Evolutionary conservation across 2,113 vertebrate genomes (phyloP).

Genomic region (Pachycephala philippinensis): DNA sequence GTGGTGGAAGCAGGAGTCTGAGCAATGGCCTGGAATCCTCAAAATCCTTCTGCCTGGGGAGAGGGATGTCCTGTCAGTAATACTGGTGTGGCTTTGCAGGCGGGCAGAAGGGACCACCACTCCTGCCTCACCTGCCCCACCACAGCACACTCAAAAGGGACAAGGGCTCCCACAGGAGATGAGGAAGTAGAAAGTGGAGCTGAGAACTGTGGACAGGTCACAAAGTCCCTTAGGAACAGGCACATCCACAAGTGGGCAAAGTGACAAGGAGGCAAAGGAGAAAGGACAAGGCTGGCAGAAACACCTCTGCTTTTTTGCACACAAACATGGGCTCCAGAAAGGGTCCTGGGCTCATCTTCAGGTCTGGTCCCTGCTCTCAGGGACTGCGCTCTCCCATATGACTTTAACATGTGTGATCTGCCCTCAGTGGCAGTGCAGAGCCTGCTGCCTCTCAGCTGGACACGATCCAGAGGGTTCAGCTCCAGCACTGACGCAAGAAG

Average conservation of each 20-base stretch:
- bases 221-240: not conserved
- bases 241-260: not conserved
- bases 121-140: not conserved
- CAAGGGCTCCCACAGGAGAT: not conserved
- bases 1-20: not conserved
- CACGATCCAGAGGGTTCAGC: not conserved
- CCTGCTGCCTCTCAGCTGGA: not conserved
- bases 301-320: not conserved
- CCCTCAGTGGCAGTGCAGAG: not conserved
- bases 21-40: not conserved
- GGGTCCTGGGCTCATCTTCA: not conserved
- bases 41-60: not conserved
- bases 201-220: not conserved
- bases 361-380: not conserved
- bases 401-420: not conserved
- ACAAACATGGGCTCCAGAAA: not conserved
- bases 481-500: not conserved
- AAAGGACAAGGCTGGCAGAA: not conserved
- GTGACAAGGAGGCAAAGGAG: not conserved
- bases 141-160: not conserved
- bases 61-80: not conserved
- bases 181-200: not conserved
- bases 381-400: not conserved
- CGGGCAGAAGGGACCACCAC: not conserved
- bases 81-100: not conserved